Conservation (phyloP, 2,113 vertebrate species). For the Neodontobutis hainanensis region DNA sequence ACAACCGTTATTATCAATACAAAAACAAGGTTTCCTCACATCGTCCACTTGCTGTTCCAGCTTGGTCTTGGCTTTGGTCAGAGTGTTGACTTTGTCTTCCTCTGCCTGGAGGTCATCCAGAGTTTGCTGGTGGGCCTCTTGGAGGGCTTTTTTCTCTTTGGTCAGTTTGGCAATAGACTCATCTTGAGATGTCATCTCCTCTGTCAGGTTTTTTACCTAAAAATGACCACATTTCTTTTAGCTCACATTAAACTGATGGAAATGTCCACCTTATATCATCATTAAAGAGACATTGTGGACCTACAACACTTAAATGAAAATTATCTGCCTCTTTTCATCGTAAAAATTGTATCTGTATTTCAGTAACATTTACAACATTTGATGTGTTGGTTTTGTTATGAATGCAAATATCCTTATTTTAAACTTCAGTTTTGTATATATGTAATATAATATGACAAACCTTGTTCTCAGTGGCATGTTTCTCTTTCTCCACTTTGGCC, state of each 20-base stretch:
- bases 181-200: conserved; percentile 79
- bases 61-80: conserved; percentile 79
- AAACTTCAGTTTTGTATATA: too few relatives aligned
- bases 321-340: too few relatives aligned
- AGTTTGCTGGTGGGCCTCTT: conserved; percentile 85
- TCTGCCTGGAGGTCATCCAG: conserved; percentile 86
- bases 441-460: conserved; percentile 1
- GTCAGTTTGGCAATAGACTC: conserved; percentile 82
- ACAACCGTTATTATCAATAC: neutral
- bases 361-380: neutral
- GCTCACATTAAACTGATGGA: neutral
- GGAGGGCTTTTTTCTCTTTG: conserved; percentile 88
- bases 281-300: neutral
- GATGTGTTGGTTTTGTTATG: neutral
- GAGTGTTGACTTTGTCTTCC: conserved; percentile 85
- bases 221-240: neutral
- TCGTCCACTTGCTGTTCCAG: conserved; percentile 81
- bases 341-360: too few relatives aligned
- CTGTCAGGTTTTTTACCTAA: conserved; percentile 75
- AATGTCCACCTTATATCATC: neutral
- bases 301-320: neutral
- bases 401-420: neutral
- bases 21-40: conserved; percentile 43
- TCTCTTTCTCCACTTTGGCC: conserved; percentile 75
- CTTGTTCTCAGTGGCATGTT: conserved; percentile 72